These are phyloP conservation scores for Tethya wilhelma DNA, from an alignment of 37 sponge, comb jelly and placozoan species.

Conservation along the genomic window DNA sequence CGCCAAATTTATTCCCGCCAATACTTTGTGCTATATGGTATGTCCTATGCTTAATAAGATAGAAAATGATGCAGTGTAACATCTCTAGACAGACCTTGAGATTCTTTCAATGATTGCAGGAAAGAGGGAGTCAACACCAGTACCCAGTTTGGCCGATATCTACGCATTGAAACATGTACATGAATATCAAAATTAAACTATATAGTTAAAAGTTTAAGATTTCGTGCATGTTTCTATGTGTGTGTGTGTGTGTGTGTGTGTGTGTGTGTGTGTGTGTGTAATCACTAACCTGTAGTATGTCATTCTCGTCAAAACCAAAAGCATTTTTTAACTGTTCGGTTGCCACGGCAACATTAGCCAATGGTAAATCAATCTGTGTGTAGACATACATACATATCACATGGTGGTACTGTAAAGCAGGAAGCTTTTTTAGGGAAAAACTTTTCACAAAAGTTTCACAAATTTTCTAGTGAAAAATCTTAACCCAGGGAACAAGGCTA, in stretches of 20 bases:
- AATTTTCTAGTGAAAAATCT: too few species aligned
- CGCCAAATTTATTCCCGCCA: too few species aligned
- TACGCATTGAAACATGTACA: background rate
- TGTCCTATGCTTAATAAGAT: too few species aligned
- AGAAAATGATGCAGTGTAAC: background rate
- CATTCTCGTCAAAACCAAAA: slow-evolving; percentile 60
- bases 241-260: too few species aligned
- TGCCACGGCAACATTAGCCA: slow-evolving; percentile 66
- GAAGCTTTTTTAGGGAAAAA: background rate
- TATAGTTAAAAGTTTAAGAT: too few species aligned
- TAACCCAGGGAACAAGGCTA: too few species aligned
- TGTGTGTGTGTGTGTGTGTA: too few species aligned
- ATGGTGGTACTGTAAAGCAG: background rate
- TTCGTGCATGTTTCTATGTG: too few species aligned
- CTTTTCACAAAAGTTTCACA: too few species aligned
- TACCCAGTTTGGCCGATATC: slow-evolving; percentile 91
- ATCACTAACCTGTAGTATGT: slow-evolving; percentile 54
- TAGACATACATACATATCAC: background rate
- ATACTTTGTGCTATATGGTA: too few species aligned
- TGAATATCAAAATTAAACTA: too few species aligned
- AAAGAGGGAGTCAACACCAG: slow-evolving; percentile 65
- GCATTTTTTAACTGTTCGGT: slow-evolving; percentile 62
- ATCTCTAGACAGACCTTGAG: slow-evolving; percentile 38
- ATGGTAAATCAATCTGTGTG: slow-evolving; percentile 69
- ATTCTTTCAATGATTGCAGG: slow-evolving; percentile 63